phyloP scores from a whole-genome alignment of 2,888 invertebrate genomes.

The Polyommatus iphigenia region DNA sequence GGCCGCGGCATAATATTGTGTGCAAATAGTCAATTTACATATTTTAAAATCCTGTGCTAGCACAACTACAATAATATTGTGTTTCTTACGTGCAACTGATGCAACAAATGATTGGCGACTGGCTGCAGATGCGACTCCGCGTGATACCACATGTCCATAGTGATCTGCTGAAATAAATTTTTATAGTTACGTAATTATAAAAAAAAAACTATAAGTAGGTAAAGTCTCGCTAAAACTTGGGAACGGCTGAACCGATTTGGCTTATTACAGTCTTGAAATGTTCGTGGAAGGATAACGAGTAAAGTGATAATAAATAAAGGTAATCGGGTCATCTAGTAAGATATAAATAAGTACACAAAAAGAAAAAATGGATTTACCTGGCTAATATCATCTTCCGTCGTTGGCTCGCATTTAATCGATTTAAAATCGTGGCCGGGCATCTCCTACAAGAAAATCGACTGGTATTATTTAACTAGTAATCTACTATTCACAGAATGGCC shows the following conservation, averaged over 20 bases:
- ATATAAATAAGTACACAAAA: neutral
- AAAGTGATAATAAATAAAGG: no score
- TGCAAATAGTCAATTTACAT: no score
- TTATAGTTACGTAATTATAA: neutral
- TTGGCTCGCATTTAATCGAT: conserved; percentile 66
- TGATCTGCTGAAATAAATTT: conserved; percentile 12
- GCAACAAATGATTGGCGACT: conserved; percentile 51
- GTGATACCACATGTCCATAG: conserved; percentile 40
- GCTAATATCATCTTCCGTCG: conserved; percentile 60
- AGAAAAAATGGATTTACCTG: conserved; percentile 4
- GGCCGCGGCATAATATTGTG: no score
- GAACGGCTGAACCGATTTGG: neutral
- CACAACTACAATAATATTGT: neutral
- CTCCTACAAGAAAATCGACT: conserved; percentile 48
- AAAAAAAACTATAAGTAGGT: neutral
- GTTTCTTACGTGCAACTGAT: conserved; percentile 55
- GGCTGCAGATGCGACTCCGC: conserved; percentile 45
- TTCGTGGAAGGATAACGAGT: no score
- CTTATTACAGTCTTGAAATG: neutral
- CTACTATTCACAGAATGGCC: no score
- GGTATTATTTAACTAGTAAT: no score
- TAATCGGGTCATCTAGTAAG: neutral
- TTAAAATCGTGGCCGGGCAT: conserved; percentile 62
- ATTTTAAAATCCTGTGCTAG: neutral
- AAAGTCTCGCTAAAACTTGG: neutral